Base-by-base conservation (phyloP, 2,888 invertebrate genomes). In the Eristalinus sepulchralis region DNA sequence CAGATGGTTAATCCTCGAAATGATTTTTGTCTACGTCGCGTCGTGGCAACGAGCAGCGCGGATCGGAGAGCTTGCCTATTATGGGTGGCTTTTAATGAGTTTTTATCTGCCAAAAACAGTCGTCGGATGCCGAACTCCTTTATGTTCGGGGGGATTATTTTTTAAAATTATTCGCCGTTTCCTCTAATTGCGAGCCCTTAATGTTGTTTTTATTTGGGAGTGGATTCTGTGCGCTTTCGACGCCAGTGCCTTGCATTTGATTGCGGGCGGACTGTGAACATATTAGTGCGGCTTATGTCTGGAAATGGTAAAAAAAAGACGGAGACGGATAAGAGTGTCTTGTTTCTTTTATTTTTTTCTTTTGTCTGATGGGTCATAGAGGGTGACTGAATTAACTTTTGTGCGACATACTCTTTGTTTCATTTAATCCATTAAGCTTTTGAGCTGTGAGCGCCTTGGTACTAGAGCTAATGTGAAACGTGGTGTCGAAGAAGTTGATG, bases 81-180 rank as follows among this genome's bases (percentile, higher is more conserved):
- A 81, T 75, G 57, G 73, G 68, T 57, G 68, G 75, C 34, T 81
- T 75, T 73, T 80, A 80, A 80, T 80, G 80, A 80, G 80, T 72
- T 73, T 80, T 80, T 80, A 80, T 80, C 80, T 80, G 33, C 31
- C 66, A 72, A 60, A 66, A 53, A 62, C 80, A 73, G 72, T n/a
- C 66, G 66, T 57, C 24, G 57, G 13, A 53, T 72, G 72, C 59
- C 59, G 62, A 80, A n/a, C 60, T 80, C 36, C 53, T 73, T 67
- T 80, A 53, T 67, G 24, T 34, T 67, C 20, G 24, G 55, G 55
- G 67, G 67, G 72, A 62, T 80, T 80, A 67, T 67, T 67, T 66
- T 24, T 34, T 22, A 10, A 22, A 64, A 64, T 64, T 34, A 47
- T 47, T 64, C 68, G 36, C n/a, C 36, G 24, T 67, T 62, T 55